These are phyloP conservation scores for Diorhabda elongata DNA, from an alignment of 1,140 invertebrate species.

Conservation along the genomic window DNA sequence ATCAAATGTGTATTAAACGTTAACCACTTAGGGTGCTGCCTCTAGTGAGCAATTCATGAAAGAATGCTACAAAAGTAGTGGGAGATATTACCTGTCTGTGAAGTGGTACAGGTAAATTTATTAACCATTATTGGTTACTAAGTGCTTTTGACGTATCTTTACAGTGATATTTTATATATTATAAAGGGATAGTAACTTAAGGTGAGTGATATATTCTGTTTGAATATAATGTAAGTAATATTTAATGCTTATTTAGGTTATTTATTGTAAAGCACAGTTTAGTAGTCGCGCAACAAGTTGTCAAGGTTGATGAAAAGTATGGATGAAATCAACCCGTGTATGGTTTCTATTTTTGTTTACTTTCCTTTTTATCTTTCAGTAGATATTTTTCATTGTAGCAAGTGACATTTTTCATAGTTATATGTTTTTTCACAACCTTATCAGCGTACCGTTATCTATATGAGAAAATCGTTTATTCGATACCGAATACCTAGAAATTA, in stretches of 20 bases:
- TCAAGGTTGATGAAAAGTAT: not conserved
- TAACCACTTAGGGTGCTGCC: not conserved
- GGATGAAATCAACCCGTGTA: too few relatives aligned
- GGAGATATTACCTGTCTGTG: slow-evolving; percentile 6
- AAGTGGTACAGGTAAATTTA: slow-evolving; percentile 6
- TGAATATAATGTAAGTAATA: not conserved
- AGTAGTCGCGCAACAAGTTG: slow-evolving; percentile 1
- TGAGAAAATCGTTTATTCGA: too few relatives aligned
- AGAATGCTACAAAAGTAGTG: slow-evolving; percentile 2
- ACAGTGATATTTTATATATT: slow-evolving; percentile 7
- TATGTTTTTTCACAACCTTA: too few relatives aligned
- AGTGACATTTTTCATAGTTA: too few relatives aligned
- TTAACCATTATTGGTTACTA: slow-evolving; percentile 7
- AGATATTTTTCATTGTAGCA: too few relatives aligned
- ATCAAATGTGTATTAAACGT: not conserved
- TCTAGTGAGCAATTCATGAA: slow-evolving; percentile 8
- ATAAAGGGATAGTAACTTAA: not conserved
- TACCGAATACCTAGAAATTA: too few relatives aligned
- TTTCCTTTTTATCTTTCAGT: too few relatives aligned
- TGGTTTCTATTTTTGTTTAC: too few relatives aligned
- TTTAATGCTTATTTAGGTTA: not conserved
- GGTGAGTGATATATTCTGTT: slow-evolving; percentile 1
- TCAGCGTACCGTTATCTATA: too few relatives aligned
- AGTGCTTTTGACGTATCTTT: not conserved
- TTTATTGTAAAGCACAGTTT: not conserved